Percentiles rank a stretch among this genome's conserved stretches.
Conservation (phyloP, 2,113 vertebrate species). For the Sardina pilchardus region DNA sequence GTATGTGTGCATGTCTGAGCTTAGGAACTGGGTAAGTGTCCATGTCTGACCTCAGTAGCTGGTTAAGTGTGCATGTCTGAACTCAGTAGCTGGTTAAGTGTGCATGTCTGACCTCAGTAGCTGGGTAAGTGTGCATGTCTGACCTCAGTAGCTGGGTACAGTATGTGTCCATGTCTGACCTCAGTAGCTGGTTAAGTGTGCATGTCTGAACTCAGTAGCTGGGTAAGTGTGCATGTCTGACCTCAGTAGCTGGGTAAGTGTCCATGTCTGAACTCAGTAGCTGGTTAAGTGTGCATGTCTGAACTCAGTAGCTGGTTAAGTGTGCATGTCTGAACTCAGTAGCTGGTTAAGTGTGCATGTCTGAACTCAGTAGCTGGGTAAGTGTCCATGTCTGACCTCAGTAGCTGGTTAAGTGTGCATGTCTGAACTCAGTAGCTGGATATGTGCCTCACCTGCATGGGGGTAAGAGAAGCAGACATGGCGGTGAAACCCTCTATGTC, state of each 20-base stretch:
- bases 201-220: conserved; percentile 54
- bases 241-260: no score
- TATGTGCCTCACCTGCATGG: conserved; percentile 73
- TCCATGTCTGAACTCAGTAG: no score
- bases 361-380: no score
- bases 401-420: neutral
- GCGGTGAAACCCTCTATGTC: conserved; percentile 83
- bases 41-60: no score
- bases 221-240: conserved; percentile 69
- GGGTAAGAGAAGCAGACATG: conserved; percentile 77
- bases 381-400: neutral
- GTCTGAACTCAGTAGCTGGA: no score
- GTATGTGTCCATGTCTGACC: no score
- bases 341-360: conserved; percentile 64
- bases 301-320: neutral
- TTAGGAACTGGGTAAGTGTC: neutral
- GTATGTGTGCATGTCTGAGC: no score
- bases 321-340: conserved; percentile 64
- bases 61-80: conserved; percentile 65
- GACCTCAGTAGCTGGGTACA: no score
- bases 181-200: conserved; percentile 46
- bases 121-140: conserved; percentile 64
- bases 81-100: neutral
- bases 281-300: conserved; percentile 64
- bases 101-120: conserved; percentile 65